phyloP scores from a whole-genome alignment of 2,888 invertebrate species.

The Salpingus planirostris region DNA sequence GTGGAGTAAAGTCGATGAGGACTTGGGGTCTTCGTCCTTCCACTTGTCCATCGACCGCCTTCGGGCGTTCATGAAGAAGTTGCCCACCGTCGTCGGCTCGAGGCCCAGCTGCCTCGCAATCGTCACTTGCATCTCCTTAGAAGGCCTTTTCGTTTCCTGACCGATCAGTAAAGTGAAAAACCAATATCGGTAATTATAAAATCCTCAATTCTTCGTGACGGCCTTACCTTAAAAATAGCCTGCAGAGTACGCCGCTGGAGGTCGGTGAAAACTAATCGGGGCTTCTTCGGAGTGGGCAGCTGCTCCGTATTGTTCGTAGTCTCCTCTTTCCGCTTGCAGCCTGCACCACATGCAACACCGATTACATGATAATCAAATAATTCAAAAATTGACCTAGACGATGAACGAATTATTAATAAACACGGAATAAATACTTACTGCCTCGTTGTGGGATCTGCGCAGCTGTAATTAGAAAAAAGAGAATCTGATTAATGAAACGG shows the following conservation, averaged over 20 bases:
- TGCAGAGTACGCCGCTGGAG: slow-evolving; percentile 99
- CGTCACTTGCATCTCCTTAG: slow-evolving; percentile 99
- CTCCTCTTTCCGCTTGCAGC: slow-evolving; percentile 96
- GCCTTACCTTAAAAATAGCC: slow-evolving; percentile 95
- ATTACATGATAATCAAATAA: slow-evolving; percentile 4
- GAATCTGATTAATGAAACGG: slow-evolving; percentile 6
- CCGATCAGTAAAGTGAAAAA: slow-evolving; percentile 1
- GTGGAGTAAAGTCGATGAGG: slow-evolving; percentile 36
- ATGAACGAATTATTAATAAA: not conserved
- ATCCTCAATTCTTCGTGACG: not conserved
- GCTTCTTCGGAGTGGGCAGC: slow-evolving; percentile 94
- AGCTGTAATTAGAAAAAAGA: slow-evolving; percentile 59
- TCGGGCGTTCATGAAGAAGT: slow-evolving; percentile 99
- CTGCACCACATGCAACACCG: slow-evolving; percentile 44
- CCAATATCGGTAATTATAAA: not conserved
- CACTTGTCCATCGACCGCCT: slow-evolving; percentile 96
- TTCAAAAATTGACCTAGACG: not conserved
- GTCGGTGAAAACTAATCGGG: slow-evolving; percentile 99
- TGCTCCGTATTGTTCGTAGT: slow-evolving; percentile 67
- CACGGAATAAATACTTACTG: slow-evolving; percentile 58
- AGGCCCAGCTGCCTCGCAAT: slow-evolving; percentile 95
- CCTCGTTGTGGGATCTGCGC: slow-evolving; percentile 84
- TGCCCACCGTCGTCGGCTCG: slow-evolving; percentile 96
- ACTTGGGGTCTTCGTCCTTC: slow-evolving; percentile 84
- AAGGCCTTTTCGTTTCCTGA: slow-evolving; percentile 97